Percentiles rank a stretch among this genome's conserved stretches.
phyloP scores from a whole-genome alignment of 2,113 vertebrate species.

The Myiagra hebetior region DNA sequence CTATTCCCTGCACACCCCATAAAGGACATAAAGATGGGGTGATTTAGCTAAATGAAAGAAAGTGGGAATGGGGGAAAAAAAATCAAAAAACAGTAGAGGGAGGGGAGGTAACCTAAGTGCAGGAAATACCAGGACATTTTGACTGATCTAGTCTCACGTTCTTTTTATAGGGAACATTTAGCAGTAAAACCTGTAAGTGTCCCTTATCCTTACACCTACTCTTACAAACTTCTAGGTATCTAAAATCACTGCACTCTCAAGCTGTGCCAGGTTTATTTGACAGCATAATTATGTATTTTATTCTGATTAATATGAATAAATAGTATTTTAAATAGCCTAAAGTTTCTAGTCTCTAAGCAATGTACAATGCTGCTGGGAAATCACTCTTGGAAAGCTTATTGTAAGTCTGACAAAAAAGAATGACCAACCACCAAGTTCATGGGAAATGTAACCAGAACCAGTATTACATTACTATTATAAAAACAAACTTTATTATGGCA shows the following conservation, averaged over 20 bases:
- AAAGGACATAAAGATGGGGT: neutral
- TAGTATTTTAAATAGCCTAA: neutral
- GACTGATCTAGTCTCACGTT: neutral
- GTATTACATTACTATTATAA: neutral
- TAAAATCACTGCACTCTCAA: neutral
- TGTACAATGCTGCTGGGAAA: neutral
- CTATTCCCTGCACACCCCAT: neutral
- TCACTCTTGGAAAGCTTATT: neutral
- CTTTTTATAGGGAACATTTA: neutral
- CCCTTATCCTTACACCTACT: neutral
- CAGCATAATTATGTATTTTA: neutral
- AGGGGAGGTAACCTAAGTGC: neutral
- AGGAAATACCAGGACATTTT: neutral
- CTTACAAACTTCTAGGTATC: neutral
- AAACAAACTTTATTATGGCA: neutral
- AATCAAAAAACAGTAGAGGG: no score
- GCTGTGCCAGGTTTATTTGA: neutral
- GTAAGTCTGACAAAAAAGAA: neutral
- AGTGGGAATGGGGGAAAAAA: accelerated
- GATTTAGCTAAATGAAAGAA: neutral
- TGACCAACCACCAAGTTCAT: neutral
- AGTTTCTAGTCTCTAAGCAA: neutral
- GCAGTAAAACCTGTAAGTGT: neutral
- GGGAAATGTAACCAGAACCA: neutral
- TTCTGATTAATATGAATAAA: neutral